Conservation (phyloP, 2,113 vertebrate species). For the Pelmatolapia mariae region DNA sequence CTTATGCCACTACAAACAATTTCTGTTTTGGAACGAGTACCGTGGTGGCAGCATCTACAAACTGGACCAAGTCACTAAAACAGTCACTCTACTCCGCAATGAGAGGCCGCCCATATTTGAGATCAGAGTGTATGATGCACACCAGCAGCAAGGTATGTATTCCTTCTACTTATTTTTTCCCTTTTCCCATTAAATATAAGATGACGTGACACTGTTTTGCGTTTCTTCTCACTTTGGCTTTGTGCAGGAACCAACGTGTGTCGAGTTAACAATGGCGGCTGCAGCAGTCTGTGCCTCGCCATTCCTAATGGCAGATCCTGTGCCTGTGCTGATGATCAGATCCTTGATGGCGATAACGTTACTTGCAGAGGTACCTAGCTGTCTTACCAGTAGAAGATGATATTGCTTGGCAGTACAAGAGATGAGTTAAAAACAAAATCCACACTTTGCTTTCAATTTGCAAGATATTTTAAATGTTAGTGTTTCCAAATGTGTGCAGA, state of each 20-base stretch:
- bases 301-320: conserved; percentile 83
- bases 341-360: conserved; percentile 78
- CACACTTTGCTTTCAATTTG: not conserved
- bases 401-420: not conserved
- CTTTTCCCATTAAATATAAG: not conserved
- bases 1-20: conserved; percentile 90
- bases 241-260: conserved; percentile 83
- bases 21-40: conserved; percentile 96
- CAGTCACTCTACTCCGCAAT: conserved; percentile 84
- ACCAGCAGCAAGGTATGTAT: conserved; percentile 88
- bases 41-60: conserved; percentile 92
- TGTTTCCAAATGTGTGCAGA: not conserved
- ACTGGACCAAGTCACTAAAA: conserved; percentile 80
- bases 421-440: not conserved
- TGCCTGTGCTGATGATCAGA: conserved; percentile 90
- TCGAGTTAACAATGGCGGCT: conserved; percentile 88
- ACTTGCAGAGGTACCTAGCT: conserved; percentile 84
- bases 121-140: conserved; percentile 94
- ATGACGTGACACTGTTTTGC: not conserved
- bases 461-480: not conserved
- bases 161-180: not conserved
- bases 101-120: conserved; percentile 96
- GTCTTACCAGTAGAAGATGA: not conserved
- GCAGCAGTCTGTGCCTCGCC: conserved; percentile 92
- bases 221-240: not conserved